Evolutionary conservation across 2,888 invertebrate species (phyloP).

Genomic region (Clanis bilineata): DNA sequence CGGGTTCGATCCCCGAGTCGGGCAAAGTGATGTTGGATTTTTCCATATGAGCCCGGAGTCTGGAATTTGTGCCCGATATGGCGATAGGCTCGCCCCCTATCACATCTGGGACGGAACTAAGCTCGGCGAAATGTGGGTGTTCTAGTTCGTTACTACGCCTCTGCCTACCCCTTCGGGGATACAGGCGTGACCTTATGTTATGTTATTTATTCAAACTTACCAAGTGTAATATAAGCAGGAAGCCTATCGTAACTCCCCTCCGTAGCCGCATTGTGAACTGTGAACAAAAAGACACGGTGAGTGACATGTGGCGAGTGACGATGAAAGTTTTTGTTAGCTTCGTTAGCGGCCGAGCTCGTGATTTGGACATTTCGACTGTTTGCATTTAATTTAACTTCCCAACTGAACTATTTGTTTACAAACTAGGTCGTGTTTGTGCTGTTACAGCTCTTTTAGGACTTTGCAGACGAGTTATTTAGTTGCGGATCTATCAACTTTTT

Average conservation of each 20-base stretch:
- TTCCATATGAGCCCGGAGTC: no score
- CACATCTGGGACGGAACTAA: no score
- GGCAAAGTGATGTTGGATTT: no score
- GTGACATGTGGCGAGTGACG: neutral
- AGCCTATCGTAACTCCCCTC: constrained; percentile 61
- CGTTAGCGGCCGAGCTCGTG: neutral
- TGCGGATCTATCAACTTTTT: no score
- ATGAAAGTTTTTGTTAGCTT: neutral
- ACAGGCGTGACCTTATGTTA: no score
- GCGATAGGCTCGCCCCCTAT: no score
- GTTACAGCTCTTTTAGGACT: neutral
- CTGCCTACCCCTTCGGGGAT: no score
- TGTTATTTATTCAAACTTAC: constrained; percentile 48
- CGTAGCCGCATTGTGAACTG: constrained; percentile 73
- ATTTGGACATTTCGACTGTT: neutral
- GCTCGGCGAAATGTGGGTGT: no score
- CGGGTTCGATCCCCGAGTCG: no score
- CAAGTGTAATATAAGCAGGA: constrained; percentile 74
- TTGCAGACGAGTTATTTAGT: no score
- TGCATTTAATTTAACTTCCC: constrained; percentile 8
- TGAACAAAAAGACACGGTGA: constrained; percentile 36
- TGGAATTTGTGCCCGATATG: no score
- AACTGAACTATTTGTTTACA: neutral
- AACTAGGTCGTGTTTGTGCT: neutral
- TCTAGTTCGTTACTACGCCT: no score